Evolutionary conservation across 2,113 vertebrate genomes (phyloP), one percentile per base, ranked within the genome.

Genomic region (Neomonachus schauinslandi): DNA sequence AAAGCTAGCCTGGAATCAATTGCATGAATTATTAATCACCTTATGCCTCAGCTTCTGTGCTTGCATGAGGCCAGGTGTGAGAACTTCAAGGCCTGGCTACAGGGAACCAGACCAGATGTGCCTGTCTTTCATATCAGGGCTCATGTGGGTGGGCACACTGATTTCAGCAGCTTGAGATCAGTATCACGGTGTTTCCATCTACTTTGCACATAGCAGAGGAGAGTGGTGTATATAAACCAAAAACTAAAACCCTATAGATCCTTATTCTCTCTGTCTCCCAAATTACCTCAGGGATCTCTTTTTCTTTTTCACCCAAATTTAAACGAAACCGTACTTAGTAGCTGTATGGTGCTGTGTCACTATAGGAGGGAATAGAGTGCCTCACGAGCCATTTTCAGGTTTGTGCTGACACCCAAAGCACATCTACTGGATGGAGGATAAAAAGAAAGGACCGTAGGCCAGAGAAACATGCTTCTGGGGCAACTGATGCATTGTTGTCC

Each of bases 131-230:
- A 90, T 46, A 92, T 76, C 80, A 71, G 42, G 36, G 21, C 28
- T 84, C 91, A 81, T 91, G 69, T 94, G 94, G 18, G 26, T 95
- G 39, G 42, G 14, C 80, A 88, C 63, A 71, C 83, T 94, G 46
- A 71, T 95, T 71, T 22, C 55, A 92, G 57, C 69, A 92, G 90
- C 93, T 89, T 46, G 69, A 71, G 18, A 76, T 33, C 39, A 57
- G 49, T 5, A 4, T 85, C 46, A 82, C 7, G 24, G 2, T 42
- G 71, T 89, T 61, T 53, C 84, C 28, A 16, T 91, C 79, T 89
- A 42, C 42, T 16, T 79, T 91, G n/a, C 19, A 80, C 33, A 28
- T n/a, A 24, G 36, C 55, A 65, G 18, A 84, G 36, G 26, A 81
- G 87, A 59, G 42, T 28, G 94, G 28, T 84, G 9, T 26, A 8